Base-by-base conservation (phyloP, 2,797 vertebrate genomes). In the Stomatorhinus walkeri region DNA sequence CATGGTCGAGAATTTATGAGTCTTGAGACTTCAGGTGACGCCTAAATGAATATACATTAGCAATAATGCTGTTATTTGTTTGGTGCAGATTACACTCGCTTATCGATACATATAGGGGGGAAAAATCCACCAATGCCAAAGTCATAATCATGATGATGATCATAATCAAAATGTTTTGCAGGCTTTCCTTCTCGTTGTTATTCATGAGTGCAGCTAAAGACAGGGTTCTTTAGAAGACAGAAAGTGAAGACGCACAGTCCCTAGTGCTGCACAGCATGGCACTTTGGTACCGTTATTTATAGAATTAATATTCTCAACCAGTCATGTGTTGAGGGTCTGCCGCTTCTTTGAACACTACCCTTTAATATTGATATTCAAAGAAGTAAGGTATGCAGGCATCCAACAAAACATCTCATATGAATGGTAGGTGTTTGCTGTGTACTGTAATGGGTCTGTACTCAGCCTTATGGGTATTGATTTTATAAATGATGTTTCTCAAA, bases 281-380 rank as follows among this genome's bases (percentile, higher is more conserved):
- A 6, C 32, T 87, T 40, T 43, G 51, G 85, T 87, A 87, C 16
- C 9, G 6, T 40, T 43, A 56, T n/a, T 56, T 43, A 40, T 32
- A 87, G 48, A 56, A 56, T 59, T 87, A 87, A 87, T 87, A 87
- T 87, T 87, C 85, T 59, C 52, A 87, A 56, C 28, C 32, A 10
- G 85, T 32, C 22, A 36, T 56, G 52, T 56, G 85, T 59, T 87
- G 28, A 54, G 49, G 48, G 32, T 43, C 52, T 56, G 52, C 52
- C 43, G 8, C 16, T 56, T 28, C 85, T 86, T 54, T 36, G 49
- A 14, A 28, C 52, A 9, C 14, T 52, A 40, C 22, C 14, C 32
- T 87, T 87, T 59, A 40, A 8, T 40, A 40, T 59, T 43, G 52
- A 87, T 59, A 36, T n/a, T 32, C 16, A 51, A 28, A 19, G 52